Base-by-base conservation (phyloP, 2,113 vertebrate species). In the Apaloderma vittatum region DNA sequence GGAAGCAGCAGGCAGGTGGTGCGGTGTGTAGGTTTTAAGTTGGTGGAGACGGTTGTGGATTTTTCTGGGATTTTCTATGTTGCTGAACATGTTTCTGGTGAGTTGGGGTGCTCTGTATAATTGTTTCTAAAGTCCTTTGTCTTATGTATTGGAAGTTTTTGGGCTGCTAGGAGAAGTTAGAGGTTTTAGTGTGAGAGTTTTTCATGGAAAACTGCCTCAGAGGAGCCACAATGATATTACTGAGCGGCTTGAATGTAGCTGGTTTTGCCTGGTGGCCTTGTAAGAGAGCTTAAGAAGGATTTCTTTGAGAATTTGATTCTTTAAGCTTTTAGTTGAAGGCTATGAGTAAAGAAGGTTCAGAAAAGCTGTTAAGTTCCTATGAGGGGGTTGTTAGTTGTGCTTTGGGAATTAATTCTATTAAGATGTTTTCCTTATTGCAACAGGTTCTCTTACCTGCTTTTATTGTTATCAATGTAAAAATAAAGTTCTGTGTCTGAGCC, bases 21-120 rank as follows among this genome's bases (percentile, higher is more conserved):
- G 61, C 48, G 21, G 17, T 10, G 19, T 5, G 3, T 2, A 22
- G 6, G 13, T n/a, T 37, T 89, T 32, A 19, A 14, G 21, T 8
- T 13, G 40, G 3, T 65, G 17, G 10, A n/a, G 12, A 0, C 0
- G 2, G 0, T 14, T 22, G 2, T 9, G 7, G 21, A 0, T 0
- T 2, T 0, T 29, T 1, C 8, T 54, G 34, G 23, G 13, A 0
- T n/a, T 48, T 57, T n/a, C 9, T 52, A 3, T 6, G 1, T 12
- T 80, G 8, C 9, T 30, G 13, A 21, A 2, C 0, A 0, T 1
- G 23, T 27, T 19, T 30, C 2, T 1, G 20, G 24, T 34, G 34
- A 83, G 45, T 16, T 34, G 49, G 9, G 12, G 13, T 48, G 20
- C 6, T 68, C 11, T 65, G 0, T 20, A 5, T 34, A 24, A 2